These are phyloP conservation scores for Mythimna lalbum DNA, from an alignment of 2,888 invertebrate genomes.

Conservation along the genomic window DNA sequence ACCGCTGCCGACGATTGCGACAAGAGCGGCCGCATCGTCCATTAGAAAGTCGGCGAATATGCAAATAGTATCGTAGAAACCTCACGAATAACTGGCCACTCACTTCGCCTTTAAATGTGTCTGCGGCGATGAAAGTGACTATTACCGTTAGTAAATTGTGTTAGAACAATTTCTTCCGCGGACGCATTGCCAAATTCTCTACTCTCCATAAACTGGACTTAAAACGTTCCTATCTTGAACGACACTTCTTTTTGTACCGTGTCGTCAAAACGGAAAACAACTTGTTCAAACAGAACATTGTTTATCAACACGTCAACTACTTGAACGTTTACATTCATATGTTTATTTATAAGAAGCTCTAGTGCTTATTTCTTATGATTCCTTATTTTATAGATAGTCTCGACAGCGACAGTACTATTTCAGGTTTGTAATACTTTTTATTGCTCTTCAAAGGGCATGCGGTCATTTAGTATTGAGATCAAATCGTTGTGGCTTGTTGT, in stretches of 20 bases:
- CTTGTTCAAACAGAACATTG: constrained; percentile 76
- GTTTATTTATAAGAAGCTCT: constrained; percentile 78
- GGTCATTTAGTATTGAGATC: constrained; percentile 34
- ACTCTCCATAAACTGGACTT: constrained; percentile 58
- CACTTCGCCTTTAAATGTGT: constrained; percentile 89
- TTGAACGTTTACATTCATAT: constrained; percentile 74
- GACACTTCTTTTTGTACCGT: constrained; percentile 65
- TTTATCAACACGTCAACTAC: constrained; percentile 80
- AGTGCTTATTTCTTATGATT: constrained; percentile 75
- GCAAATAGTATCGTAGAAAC: constrained; percentile 91
- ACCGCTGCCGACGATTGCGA: constrained; percentile 87
- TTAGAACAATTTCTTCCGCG: constrained; percentile 85
- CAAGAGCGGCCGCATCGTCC: constrained; percentile 89
- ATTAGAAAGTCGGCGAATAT: constrained; percentile 91
- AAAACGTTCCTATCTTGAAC: constrained; percentile 63
- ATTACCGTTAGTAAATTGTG: constrained; percentile 88
- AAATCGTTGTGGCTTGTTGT: constrained; percentile 19
- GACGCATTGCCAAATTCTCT: constrained; percentile 78
- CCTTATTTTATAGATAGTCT: constrained; percentile 59
- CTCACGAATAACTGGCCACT: constrained; percentile 90
- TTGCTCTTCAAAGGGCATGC: constrained; percentile 22
- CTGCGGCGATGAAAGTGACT: constrained; percentile 90
- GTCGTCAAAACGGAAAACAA: constrained; percentile 74
- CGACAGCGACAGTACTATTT: constrained; percentile 17
- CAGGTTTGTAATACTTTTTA: constrained; percentile 21